Evolutionary conservation across 2,113 vertebrate genomes (phyloP).

Genomic region (Paramormyrops kingsleyae): DNA sequence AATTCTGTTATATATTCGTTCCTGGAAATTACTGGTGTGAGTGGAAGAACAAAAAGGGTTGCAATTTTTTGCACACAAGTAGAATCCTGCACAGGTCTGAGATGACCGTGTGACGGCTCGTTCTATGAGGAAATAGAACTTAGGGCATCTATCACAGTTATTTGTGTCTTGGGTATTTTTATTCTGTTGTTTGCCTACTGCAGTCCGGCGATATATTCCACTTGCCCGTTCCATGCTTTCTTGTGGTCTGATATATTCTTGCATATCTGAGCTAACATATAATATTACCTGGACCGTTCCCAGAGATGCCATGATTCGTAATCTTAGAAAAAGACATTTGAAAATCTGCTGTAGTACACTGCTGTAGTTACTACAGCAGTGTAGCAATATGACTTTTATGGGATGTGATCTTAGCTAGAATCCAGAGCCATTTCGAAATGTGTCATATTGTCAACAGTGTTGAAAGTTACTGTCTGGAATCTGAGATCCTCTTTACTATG

Average conservation of each 20-base stretch:
- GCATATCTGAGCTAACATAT: too few relatives aligned
- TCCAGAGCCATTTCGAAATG: background rate
- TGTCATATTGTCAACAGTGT: background rate
- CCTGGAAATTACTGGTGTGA: background rate
- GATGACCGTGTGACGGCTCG: background rate
- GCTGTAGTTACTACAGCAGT: too few relatives aligned
- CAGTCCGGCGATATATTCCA: background rate
- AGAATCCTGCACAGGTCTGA: background rate
- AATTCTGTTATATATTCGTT: conserved; percentile 2
- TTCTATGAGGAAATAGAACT: background rate
- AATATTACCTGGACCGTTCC: too few relatives aligned
- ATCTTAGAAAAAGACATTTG: too few relatives aligned
- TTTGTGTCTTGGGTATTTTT: background rate
- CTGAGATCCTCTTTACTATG: background rate
- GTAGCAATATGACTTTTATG: background rate
- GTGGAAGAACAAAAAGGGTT: background rate
- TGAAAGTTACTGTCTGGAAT: background rate
- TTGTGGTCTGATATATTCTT: background rate
- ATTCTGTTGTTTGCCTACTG: background rate
- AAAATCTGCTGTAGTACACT: too few relatives aligned
- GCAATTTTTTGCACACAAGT: background rate
- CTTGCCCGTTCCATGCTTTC: background rate
- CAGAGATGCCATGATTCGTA: too few relatives aligned
- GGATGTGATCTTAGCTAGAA: background rate
- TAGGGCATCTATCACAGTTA: background rate